Base-by-base conservation (phyloP, 2,888 invertebrate genomes). In the Aporophyla nigra region DNA sequence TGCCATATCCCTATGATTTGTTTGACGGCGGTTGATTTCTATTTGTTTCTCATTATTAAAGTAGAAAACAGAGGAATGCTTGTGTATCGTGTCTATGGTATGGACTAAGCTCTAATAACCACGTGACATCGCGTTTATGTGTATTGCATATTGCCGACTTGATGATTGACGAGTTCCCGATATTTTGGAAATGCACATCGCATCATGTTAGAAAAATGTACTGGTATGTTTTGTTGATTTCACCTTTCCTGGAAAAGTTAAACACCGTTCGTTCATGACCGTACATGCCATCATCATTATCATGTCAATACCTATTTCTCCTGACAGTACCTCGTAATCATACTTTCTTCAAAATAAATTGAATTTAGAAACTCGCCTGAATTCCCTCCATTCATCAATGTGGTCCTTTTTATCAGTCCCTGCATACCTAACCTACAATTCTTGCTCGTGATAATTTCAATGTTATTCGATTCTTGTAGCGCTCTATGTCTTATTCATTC, bases 401-500 rank as follows among this genome's bases (percentile, higher is more conserved):
- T 12, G 33, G 59, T 21, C 19, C 7, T 7, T 2, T 33, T 62
- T 62, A 40, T 62, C 14, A 5, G 14, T n/a, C 5, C 16, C 16
- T 62, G 19, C 24, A 10, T 24, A 63, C 5, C 6, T 27, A 14
- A 49, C 21, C 7, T 49, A 0, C 19, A 2, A 14, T 27, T 46
- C 19, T 5, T 16, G 27, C 66, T 33, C 40, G 56, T 76, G 27
- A 43, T 58, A 9, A 65, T 76, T 65, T 46, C 16, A 63, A 46
- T 62, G 16, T 16, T 16, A 51, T 51, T 19, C 16, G 10, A 7
- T 53, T 46, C 21, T 33, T 6, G 56, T 5, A n/a, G 66, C 66
- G 58, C 67, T 83, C 61, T 70, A 59, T 73, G 16, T 51, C 73
- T 10, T 27, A 74, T 74, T 71, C 4, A 61, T 82, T 40, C 74